Conservation (phyloP, 2,113 vertebrate genomes). For the Phoenicopterus ruber region DNA sequence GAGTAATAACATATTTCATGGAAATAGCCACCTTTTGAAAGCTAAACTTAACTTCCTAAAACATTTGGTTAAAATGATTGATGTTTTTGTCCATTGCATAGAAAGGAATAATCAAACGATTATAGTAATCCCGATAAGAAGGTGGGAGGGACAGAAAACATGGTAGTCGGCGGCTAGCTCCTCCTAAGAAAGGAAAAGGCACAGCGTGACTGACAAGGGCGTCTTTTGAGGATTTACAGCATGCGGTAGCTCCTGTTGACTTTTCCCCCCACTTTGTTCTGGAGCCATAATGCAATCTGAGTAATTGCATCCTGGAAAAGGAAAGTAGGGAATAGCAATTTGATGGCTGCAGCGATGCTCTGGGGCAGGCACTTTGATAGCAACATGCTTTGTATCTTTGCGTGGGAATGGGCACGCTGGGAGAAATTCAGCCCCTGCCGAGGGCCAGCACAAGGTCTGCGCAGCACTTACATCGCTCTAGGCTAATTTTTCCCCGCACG, state of each 20-base stretch:
- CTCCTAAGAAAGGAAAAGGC: background rate
- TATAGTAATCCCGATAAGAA: constrained; percentile 30
- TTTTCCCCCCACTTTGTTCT: background rate
- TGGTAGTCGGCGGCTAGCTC: background rate
- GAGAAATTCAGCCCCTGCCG: background rate
- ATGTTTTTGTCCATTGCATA: constrained; percentile 22
- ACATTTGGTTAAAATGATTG: constrained; percentile 33
- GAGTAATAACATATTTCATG: constrained; percentile 37
- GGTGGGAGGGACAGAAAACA: background rate
- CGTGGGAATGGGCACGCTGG: background rate
- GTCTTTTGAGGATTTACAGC: background rate
- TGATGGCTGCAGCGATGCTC: background rate
- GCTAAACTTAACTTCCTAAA: constrained; percentile 19
- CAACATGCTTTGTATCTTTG: background rate
- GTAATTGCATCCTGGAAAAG: constrained; percentile 10
- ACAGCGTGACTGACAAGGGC: background rate
- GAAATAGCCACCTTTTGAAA: constrained; percentile 27
- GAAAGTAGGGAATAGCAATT: background rate
- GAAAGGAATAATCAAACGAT: constrained; percentile 36
- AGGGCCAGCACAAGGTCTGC: background rate
- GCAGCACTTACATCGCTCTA: background rate
- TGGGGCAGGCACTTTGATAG: background rate
- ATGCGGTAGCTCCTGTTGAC: background rate
- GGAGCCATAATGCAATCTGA: background rate
- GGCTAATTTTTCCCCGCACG: background rate